These are phyloP conservation scores for Drosophila infuscata DNA, from an alignment of 2,888 invertebrate species.

Conservation along the genomic window DNA sequence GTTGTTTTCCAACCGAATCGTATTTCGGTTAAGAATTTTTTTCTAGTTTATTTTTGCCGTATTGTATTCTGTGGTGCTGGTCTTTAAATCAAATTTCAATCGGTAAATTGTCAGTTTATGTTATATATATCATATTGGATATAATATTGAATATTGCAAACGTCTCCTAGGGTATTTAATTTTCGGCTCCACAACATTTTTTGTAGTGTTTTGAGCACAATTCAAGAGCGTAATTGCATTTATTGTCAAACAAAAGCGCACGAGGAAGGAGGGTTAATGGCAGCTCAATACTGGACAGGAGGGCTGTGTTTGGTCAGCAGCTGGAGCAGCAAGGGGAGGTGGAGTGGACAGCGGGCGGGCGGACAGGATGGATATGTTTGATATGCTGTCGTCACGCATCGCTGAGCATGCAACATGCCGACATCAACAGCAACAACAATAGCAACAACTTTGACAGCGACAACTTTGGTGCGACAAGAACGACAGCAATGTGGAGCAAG, in stretches of 20 bases:
- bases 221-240: constrained; percentile 73
- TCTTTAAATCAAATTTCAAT: neutral
- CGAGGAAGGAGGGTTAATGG: constrained; percentile 6
- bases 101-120: neutral
- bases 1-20: neutral
- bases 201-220: constrained; percentile 50
- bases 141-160: neutral
- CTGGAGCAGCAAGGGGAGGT: neutral
- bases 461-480: constrained; percentile 53
- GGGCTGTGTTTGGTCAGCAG: constrained; percentile 16
- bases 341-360: neutral
- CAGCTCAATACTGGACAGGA: constrained; percentile 26
- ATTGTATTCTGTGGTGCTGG: too few relatives aligned
- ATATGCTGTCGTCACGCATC: constrained; percentile 80
- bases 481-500: constrained; percentile 61
- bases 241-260: constrained; percentile 64
- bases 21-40: neutral
- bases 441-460: constrained; percentile 57
- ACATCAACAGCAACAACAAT: neutral
- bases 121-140: neutral
- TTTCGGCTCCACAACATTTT: neutral
- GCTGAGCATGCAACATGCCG: constrained; percentile 71
- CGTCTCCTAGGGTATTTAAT: neutral
- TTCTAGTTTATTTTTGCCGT: too few relatives aligned
- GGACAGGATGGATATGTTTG: constrained; percentile 64